Conservation (phyloP, 2,113 vertebrate genomes). For the Bufo gargarizans region DNA sequence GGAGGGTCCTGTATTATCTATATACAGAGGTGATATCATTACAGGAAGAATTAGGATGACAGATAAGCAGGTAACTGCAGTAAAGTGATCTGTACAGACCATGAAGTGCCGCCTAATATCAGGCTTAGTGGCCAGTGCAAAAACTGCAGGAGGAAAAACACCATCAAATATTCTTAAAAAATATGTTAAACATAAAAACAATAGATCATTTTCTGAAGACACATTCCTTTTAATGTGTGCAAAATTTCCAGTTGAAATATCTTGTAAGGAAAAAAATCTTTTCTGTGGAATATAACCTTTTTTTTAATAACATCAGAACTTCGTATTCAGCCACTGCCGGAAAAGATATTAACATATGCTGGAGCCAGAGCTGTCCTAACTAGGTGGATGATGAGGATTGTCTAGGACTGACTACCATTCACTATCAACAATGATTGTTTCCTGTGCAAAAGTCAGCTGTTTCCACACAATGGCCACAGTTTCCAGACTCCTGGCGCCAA, state of each 20-base stretch:
- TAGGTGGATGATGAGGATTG: slow-evolving; percentile 50
- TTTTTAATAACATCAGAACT: slow-evolving; percentile 9
- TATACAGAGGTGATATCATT: no score
- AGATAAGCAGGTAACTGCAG: no score
- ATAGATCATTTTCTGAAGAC: not conserved
- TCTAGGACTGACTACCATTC: slow-evolving; percentile 57
- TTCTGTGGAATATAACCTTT: slow-evolving; percentile 13
- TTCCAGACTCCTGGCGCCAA: slow-evolving; percentile 74
- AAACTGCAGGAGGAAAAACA: no score
- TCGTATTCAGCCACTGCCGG: slow-evolving; percentile 15
- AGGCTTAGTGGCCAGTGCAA: no score
- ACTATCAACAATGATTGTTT: slow-evolving; percentile 71
- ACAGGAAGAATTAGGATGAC: no score
- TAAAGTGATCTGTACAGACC: no score
- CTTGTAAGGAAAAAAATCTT: not conserved
- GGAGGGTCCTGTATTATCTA: no score
- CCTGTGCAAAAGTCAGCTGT: slow-evolving; percentile 79
- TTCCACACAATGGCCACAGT: slow-evolving; percentile 68
- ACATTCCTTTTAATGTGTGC: not conserved
- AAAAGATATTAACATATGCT: slow-evolving; percentile 54
- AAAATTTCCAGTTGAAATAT: not conserved
- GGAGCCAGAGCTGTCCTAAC: slow-evolving; percentile 53
- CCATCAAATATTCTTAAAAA: no score
- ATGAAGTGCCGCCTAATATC: no score
- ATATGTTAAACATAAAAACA: no score